Conservation (phyloP, 2,888 invertebrate species). For the Schizotus pectinicornis region DNA sequence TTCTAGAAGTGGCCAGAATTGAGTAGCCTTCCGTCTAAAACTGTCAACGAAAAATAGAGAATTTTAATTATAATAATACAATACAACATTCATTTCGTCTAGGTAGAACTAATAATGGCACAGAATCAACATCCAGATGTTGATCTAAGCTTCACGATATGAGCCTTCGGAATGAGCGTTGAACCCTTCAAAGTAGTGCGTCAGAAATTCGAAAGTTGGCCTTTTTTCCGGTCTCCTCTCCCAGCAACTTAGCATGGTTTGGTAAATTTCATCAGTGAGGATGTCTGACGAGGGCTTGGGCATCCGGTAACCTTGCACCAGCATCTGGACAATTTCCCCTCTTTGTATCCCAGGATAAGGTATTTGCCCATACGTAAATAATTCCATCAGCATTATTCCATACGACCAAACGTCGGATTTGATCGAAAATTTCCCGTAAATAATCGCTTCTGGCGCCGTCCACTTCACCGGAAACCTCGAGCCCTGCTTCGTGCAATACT, state of each 20-base stretch:
- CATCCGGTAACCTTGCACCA: constrained; percentile 97
- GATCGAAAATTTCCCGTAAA: constrained; percentile 94
- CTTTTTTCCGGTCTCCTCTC: constrained; percentile 91
- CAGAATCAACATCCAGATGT: too few relatives aligned
- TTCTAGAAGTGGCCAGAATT: too few relatives aligned
- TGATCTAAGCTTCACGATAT: constrained; percentile 77
- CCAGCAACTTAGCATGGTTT: constrained; percentile 96
- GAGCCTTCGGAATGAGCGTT: constrained; percentile 96
- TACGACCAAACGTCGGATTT: constrained; percentile 99
- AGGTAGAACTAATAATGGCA: too few relatives aligned
- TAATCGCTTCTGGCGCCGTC: constrained; percentile 97
- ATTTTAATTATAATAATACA: too few relatives aligned
- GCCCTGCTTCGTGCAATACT: constrained; percentile 94
- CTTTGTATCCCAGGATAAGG: constrained; percentile 98
- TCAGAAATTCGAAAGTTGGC: constrained; percentile 96
- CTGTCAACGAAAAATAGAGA: too few relatives aligned
- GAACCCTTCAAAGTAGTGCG: constrained; percentile 97
- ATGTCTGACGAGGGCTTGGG: constrained; percentile 89
- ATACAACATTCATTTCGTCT: too few relatives aligned
- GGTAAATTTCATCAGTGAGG: constrained; percentile 93
- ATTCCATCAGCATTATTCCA: constrained; percentile 92
- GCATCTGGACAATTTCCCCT: constrained; percentile 95
- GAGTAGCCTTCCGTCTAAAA: too few relatives aligned
- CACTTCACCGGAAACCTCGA: constrained; percentile 98
- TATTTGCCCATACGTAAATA: constrained; percentile 96